Percentiles rank a stretch among this genome's conserved stretches.
These are phyloP conservation scores for Varanus komodoensis DNA, from an alignment of 2,113 vertebrate genomes.

Conservation along the genomic window DNA sequence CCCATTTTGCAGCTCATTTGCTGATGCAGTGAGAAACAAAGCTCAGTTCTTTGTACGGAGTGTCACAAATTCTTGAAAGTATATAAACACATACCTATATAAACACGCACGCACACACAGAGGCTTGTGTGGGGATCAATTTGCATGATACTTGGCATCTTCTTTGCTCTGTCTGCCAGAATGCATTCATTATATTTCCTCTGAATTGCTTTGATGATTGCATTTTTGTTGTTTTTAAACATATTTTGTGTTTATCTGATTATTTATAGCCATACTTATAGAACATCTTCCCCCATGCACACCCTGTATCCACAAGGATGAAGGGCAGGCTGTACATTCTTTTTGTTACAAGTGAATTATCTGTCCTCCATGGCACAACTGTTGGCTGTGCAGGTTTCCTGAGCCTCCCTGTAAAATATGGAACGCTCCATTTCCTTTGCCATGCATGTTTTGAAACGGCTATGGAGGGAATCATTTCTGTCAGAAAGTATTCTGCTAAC, in stretches of 20 bases:
- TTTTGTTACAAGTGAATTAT: too few species aligned
- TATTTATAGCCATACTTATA: too few species aligned
- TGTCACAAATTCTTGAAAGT: background rate
- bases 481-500: background rate
- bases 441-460: background rate
- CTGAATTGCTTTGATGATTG: too few species aligned
- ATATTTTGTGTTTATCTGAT: too few species aligned
- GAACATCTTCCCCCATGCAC: too few species aligned
- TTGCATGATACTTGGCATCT: background rate
- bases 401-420: background rate
- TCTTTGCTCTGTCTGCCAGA: background rate
- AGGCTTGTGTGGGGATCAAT: background rate
- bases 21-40: background rate
- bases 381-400: background rate
- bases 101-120: background rate
- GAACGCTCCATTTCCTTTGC: background rate
- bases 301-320: too few species aligned
- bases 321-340: too few species aligned
- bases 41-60: background rate
- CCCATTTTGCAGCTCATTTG: background rate
- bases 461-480: background rate
- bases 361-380: background rate
- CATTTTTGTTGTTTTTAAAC: too few species aligned
- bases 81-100: background rate
- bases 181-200: background rate